These are phyloP conservation scores for Steatornis caripensis DNA, from an alignment of 2,113 vertebrate species.

Conservation along the genomic window DNA sequence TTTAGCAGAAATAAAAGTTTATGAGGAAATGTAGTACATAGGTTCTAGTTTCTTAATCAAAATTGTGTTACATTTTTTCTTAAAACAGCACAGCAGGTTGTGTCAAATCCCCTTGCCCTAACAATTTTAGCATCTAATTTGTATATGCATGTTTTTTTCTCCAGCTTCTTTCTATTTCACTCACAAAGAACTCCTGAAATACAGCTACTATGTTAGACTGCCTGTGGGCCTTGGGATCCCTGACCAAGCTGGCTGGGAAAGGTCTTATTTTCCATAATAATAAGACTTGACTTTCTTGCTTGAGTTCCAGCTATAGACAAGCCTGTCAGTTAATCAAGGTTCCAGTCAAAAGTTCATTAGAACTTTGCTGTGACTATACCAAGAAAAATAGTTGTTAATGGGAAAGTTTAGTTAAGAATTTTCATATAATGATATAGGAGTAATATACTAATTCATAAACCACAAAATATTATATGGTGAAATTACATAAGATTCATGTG, in stretches of 20 bases:
- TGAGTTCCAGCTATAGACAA: background rate
- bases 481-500: background rate
- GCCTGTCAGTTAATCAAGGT: background rate
- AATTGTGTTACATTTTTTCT: background rate
- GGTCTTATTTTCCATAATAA: background rate
- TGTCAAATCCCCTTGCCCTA: background rate
- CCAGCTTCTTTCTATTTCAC: background rate
- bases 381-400: background rate
- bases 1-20: background rate
- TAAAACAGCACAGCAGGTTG: background rate
- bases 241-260: background rate
- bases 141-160: background rate
- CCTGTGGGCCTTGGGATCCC: background rate
- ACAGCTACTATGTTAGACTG: background rate
- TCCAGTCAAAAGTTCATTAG: background rate
- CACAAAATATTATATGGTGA: background rate
- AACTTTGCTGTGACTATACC: background rate
- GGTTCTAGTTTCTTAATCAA: background rate
- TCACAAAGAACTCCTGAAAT: background rate
- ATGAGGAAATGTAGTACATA: background rate
- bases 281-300: background rate
- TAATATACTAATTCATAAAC: background rate
- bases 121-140: background rate
- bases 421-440: background rate
- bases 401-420: background rate